Base-by-base conservation (phyloP, 2,888 invertebrate species). In the Noctua comes region DNA sequence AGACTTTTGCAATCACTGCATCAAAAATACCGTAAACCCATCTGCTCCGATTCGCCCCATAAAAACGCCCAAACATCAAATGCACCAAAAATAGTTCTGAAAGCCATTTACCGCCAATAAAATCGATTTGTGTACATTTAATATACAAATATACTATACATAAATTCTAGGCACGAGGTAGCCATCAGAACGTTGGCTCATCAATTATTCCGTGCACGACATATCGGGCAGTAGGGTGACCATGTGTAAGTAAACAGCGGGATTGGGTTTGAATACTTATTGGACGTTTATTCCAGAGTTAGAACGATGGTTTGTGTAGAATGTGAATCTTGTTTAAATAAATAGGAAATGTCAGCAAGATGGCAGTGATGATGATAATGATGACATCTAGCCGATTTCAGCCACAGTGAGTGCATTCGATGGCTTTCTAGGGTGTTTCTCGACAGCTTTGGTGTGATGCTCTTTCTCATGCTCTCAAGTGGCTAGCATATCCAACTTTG, bases 131-230 rank as follows among this genome's bases (percentile, higher is more conserved):
- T 87, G 75, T 79, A 72, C 74, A 36, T 85, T 84, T 75, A 77
- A 71, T 74, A 70, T 18, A 79, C 70, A 77, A 83, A 88, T 78
- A 83, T 82, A 86, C 24, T 27, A 66, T 2, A 43, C 8, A 46
- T 77, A 88, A 86, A 90, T 88, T 83, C 80, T 5, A 51, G 68
- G 75, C 88, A 87, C 88, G 87, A 82, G 85, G 83, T 66, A 69
- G 77, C 46, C 80, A 82, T 90, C 79, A 88, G 84, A 85, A 83
- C 79, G 78, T 73, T 75, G 76, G 72, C 79, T 88, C 88, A 85
- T 91, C 77, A 89, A 90, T 91, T 89, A 92, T 91, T 91, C 91
- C 57, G 69, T 59, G 46, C 90, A 85, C 89, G 88, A 73, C 48
- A 79, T 86, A 80, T 87, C 77, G 87, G 87, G 46, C 77, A 87